Base-by-base conservation (phyloP, 2,888 invertebrate species). In the Perithous albicinctus region DNA sequence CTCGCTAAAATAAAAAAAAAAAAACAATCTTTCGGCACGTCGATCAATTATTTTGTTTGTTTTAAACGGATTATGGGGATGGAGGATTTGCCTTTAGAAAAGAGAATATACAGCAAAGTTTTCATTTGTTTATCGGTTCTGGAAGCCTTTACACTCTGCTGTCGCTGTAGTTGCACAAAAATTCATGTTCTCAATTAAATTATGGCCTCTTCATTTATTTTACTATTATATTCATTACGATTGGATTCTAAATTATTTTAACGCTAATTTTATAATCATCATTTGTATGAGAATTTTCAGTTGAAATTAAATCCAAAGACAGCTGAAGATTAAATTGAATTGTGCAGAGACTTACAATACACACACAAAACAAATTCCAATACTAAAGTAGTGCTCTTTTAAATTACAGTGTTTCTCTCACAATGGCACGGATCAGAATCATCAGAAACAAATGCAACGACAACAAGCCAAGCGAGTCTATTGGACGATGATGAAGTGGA, bases 331-430 rank as follows among this genome's bases (percentile, higher is more conserved):
- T n/a, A n/a, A n/a, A n/a, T n/a, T n/a, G n/a, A n/a, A n/a, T n/a
- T n/a, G n/a, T n/a, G n/a, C n/a, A n/a, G n/a, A n/a, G n/a, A n/a
- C n/a, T n/a, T n/a, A n/a, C n/a, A n/a, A n/a, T n/a, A n/a, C n/a
- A n/a, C n/a, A n/a, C n/a, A n/a, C n/a, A 48, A 48, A 1, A 2
- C 46, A 48, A 48, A 48, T 18, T 15, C 8, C 3, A 2, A 18
- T 10, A 41, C 1, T 41, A 12, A 12, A 41, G 15, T 2, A 18
- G 1, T 18, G 54, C 64, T 56, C 1, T 81, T 54, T 67, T 6
- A 83, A 59, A 87, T 90, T 48, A 7, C 89, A 91, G 91, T 86
- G 63, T 72, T 88, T 15, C 81, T 86, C 41, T 56, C 80, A 29
- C 82, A 82, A 43, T 80, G 67, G 41, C 67, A 67, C 6, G 51